Conservation (phyloP, 2,797 vertebrate genomes). For the Moxostoma hubbsi region DNA sequence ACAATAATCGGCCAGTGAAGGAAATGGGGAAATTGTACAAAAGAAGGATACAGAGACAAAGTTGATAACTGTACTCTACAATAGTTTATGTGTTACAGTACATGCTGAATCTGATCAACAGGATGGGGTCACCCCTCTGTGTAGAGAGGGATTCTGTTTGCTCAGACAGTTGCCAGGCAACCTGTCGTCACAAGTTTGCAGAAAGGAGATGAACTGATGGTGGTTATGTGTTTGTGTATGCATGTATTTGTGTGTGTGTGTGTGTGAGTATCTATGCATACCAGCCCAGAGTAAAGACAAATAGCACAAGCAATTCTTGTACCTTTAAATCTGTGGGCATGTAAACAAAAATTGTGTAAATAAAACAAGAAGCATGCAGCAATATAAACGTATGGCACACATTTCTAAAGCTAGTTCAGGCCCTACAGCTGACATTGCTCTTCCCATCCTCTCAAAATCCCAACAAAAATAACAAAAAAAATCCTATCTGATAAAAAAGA, state of each 20-base stretch:
- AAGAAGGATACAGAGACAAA: constrained; percentile 25
- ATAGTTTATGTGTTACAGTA: constrained; percentile 52
- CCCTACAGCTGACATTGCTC: not conserved
- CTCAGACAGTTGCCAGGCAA: constrained; percentile 75
- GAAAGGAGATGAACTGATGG: constrained; percentile 62
- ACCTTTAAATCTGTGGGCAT: not conserved
- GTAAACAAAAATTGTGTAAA: not conserved
- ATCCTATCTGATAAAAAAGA: not conserved
- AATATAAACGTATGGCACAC: not conserved
- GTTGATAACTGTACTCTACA: constrained; percentile 29
- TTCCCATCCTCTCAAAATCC: not conserved
- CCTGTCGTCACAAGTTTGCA: constrained; percentile 73
- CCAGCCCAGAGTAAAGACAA: constrained; percentile 17
- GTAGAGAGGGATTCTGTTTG: constrained; percentile 81
- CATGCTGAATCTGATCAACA: constrained; percentile 58
- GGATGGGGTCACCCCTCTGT: constrained; percentile 70
- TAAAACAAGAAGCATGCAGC: not conserved
- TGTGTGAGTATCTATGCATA: constrained; percentile 5
- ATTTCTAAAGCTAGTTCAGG: not conserved
- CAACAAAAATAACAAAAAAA: not conserved
- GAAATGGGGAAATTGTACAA: constrained; percentile 38
- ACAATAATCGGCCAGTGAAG: constrained; percentile 39
- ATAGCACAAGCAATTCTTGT: not conserved
- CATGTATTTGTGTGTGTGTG: constrained; percentile 2
- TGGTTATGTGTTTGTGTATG: constrained; percentile 35